Percentiles rank a stretch among this genome's conserved stretches.
Evolutionary conservation across 2,888 invertebrate species (phyloP).

Genomic region (Mythimna lalbum): DNA sequence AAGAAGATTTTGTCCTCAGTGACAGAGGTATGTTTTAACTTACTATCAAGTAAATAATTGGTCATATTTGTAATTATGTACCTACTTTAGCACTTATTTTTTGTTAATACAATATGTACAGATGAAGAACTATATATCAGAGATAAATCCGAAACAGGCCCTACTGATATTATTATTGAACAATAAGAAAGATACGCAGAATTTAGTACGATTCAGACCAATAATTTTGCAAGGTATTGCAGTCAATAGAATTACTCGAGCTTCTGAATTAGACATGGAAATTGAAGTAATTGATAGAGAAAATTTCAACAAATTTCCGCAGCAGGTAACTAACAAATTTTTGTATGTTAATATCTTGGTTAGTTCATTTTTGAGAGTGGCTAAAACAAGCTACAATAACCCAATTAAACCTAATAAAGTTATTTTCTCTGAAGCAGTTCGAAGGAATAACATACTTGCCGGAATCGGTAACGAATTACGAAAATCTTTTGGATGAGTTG

Average conservation of each 20-base stretch:
- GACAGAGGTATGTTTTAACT: slow-evolving; percentile 72
- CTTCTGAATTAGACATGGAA: slow-evolving; percentile 84
- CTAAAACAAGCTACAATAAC: background rate
- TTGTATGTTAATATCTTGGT: background rate
- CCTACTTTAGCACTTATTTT: background rate
- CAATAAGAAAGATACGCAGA: slow-evolving; percentile 83
- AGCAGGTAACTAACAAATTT: slow-evolving; percentile 69
- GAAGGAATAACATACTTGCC: slow-evolving; percentile 79
- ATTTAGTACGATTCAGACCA: slow-evolving; percentile 77
- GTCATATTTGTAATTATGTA: background rate
- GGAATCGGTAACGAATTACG: slow-evolving; percentile 74
- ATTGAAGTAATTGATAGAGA: slow-evolving; percentile 86
- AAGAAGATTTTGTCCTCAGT: slow-evolving; percentile 77
- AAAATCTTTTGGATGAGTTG: slow-evolving; percentile 82
- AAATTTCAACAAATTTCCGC: slow-evolving; percentile 74
- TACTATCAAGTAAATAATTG: background rate
- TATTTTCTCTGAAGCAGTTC: slow-evolving; percentile 69
- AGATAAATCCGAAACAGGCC: slow-evolving; percentile 81
- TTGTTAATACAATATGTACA: slow-evolving; percentile 58
- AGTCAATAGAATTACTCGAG: slow-evolving; percentile 82
- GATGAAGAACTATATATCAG: slow-evolving; percentile 83
- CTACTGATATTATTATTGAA: slow-evolving; percentile 78
- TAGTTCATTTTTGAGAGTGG: background rate
- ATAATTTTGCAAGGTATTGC: slow-evolving; percentile 85
- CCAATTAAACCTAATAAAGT: background rate